Evolutionary conservation across 2,888 invertebrate genomes (phyloP).

Genomic region (Achlya flavicornis): DNA sequence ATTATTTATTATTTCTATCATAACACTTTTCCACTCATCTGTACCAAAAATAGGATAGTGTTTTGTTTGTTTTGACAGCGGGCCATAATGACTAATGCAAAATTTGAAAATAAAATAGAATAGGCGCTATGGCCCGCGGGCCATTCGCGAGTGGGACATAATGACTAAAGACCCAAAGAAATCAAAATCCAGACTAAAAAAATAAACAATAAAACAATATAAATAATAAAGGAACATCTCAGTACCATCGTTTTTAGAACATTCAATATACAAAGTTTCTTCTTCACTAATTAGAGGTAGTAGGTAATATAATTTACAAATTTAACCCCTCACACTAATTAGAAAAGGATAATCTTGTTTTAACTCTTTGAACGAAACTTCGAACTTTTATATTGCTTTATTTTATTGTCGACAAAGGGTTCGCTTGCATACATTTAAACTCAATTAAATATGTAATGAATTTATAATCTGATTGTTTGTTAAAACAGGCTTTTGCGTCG

Average conservation of each 20-base stretch:
- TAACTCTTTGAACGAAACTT: conserved; percentile 17
- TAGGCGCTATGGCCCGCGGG: no score
- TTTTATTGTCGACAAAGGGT: conserved; percentile 1
- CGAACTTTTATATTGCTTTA: conserved; percentile 33
- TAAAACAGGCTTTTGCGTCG: neutral
- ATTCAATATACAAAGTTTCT: neutral
- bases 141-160: no score
- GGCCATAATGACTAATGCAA: no score
- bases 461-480: conserved; percentile 2
- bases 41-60: no score
- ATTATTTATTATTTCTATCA: no score
- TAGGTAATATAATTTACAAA: conserved; percentile 28
- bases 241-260: neutral
- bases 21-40: no score
- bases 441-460: conserved; percentile 5
- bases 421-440: neutral
- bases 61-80: no score
- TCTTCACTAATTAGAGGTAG: conserved; percentile 12
- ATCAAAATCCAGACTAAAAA: neutral
- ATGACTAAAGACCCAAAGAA: no score
- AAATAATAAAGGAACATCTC: neutral
- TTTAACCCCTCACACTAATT: conserved; percentile 34
- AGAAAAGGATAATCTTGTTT: conserved; percentile 35
- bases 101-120: no score
- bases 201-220: neutral